Conservation (phyloP, 2,113 vertebrate genomes). For the Antigone vipio region DNA sequence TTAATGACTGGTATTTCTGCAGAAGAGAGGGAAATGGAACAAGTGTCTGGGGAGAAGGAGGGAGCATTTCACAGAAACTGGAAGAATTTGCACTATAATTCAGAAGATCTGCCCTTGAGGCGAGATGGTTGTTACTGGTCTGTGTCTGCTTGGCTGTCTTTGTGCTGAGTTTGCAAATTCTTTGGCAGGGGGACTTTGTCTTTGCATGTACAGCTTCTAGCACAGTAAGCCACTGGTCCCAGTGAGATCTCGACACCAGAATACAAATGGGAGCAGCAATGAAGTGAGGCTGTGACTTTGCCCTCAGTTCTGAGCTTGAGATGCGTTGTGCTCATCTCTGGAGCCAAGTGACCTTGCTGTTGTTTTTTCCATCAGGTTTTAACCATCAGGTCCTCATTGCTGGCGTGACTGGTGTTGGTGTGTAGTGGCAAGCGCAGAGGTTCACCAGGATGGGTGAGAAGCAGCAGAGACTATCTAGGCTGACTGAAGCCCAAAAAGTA, state of each 20-base stretch:
- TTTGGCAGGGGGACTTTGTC: background rate
- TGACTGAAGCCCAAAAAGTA: background rate
- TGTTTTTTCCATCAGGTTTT: background rate
- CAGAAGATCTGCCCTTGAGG: background rate
- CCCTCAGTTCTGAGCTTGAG: background rate
- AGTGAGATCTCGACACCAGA: fast-evolving
- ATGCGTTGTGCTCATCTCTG: background rate
- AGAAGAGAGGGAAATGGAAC: background rate
- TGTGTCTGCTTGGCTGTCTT: background rate
- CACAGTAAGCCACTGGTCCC: background rate
- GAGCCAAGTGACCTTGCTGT: background rate
- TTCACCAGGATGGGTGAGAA: background rate
- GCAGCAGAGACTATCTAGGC: background rate
- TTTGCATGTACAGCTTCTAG: background rate
- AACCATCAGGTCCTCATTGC: fast-evolving
- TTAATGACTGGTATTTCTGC: background rate
- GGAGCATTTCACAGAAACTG: background rate
- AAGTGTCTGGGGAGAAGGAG: background rate
- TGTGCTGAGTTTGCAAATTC: background rate
- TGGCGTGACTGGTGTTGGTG: background rate
- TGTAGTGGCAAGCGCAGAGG: background rate
- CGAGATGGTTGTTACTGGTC: no score
- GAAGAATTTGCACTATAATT: background rate
- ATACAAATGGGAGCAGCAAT: background rate
- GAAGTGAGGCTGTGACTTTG: background rate